Base-by-base conservation (phyloP, 2,888 invertebrate genomes). In the Monoplex corrugatus region DNA sequence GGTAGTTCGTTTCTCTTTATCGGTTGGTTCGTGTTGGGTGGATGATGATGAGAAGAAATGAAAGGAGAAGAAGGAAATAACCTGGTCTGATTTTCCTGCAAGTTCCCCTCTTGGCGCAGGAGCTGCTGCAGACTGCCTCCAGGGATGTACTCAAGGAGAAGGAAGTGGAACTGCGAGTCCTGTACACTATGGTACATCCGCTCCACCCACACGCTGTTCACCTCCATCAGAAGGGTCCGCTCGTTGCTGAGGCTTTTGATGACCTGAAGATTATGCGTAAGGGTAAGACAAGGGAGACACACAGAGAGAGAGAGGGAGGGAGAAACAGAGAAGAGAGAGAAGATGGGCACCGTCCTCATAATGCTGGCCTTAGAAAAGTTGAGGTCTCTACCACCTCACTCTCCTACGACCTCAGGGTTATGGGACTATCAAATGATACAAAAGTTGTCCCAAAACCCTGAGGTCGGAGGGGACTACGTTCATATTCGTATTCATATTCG, bases 121-220 rank as follows among this genome's bases (percentile, higher is more conserved):
- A 87, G 40, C 80, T 57, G 28, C 28, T 16, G 40, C 87, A 87
- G 45, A 40, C 57, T 50, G 50, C 87, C 87, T n/a, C 87, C 80
- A 38, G 87, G 87, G 6, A 87, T 57, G 80, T 87, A 80, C 80
- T 87, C 87, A 0, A 87, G 80, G 6, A 87, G 80, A 13, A 80
- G 28, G 44, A 75, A 80, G 78, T 87, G 50, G 57, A 28, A 32
- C 38, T 35, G 28, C 0, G 57, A n/a, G 45, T 87, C 87, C 50
- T 80, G 50, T 3, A 78, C 16, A 28, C 87, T 80, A 40, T 87
- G 87, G 45, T 32, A 80, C 87, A 87, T 87, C 38, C 57, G 35
- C 40, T 35, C 38, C 50, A 87, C 40, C 87, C 87, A 87, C 87
- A 80, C 87, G 57, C 87, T 87, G 80, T 50, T 80, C 40, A 80